Evolutionary conservation across 2,797 vertebrate species (phyloP).

Genomic region (Sebastiscus albofasciatus): DNA sequence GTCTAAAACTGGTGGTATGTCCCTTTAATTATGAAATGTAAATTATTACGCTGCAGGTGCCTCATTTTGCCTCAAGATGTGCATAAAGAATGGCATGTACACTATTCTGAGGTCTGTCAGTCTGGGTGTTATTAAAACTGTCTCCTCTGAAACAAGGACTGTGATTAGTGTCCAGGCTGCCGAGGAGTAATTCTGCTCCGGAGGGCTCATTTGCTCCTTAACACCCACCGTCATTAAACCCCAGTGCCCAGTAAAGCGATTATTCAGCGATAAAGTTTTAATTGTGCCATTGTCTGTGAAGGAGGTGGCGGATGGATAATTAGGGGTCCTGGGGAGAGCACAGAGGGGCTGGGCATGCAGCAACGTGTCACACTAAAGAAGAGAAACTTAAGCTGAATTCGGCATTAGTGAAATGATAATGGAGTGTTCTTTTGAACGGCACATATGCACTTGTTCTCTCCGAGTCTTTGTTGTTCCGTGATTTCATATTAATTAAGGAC

Average conservation of each 20-base stretch:
- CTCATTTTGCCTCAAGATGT: not conserved
- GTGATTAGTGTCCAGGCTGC: conserved; percentile 65
- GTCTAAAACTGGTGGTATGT: not conserved
- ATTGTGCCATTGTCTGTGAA: conserved; percentile 68
- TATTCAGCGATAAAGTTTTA: conserved; percentile 81
- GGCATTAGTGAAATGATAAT: conserved; percentile 25
- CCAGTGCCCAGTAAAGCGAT: conserved; percentile 65
- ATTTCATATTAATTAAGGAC: not conserved
- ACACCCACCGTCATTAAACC: conserved; percentile 72
- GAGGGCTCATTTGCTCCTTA: conserved; percentile 62
- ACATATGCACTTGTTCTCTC: not conserved
- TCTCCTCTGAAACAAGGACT: conserved; percentile 50
- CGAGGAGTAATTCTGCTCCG: conserved; percentile 48
- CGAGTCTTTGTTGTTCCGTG: not conserved
- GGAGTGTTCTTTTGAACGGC: not conserved
- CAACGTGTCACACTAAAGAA: conserved; percentile 47
- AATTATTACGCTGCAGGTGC: not conserved
- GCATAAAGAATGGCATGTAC: not conserved
- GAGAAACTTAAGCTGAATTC: conserved; percentile 42
- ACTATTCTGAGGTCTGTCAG: conserved; percentile 25
- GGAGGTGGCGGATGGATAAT: conserved; percentile 63
- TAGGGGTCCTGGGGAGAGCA: conserved; percentile 54
- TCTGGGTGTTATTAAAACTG: conserved; percentile 19
- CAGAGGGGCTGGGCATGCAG: conserved; percentile 43
- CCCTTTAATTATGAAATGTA: not conserved